Evolutionary conservation across 2,797 vertebrate genomes (phyloP).

Genomic region (Sparus aurata): DNA sequence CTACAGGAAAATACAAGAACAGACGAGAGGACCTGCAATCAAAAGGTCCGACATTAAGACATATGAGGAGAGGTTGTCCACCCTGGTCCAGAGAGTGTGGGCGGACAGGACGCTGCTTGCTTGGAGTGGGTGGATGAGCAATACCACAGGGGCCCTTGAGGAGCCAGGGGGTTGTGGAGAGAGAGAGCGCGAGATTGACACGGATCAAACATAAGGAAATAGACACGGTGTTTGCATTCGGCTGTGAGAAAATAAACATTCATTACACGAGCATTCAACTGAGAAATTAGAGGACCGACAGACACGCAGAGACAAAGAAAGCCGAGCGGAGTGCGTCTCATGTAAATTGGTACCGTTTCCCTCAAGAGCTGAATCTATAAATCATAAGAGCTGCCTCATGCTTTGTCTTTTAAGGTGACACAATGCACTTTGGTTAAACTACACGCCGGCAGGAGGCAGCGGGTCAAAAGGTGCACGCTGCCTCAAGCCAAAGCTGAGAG

Average conservation of each 20-base stretch:
- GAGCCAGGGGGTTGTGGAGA: constrained; percentile 44
- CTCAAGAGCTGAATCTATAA: constrained; percentile 11
- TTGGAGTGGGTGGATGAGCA: constrained; percentile 73
- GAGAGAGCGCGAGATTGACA: constrained; percentile 54
- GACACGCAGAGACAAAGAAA: constrained; percentile 33
- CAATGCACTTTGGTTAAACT: constrained; percentile 19
- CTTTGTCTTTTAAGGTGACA: constrained; percentile 46
- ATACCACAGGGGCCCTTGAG: constrained; percentile 25
- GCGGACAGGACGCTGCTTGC: constrained; percentile 51
- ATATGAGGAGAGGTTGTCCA: constrained; percentile 54
- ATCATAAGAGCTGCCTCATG: constrained; percentile 17
- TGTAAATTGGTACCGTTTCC: constrained; percentile 34
- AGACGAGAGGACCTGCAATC: constrained; percentile 53
- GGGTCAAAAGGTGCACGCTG: constrained; percentile 49
- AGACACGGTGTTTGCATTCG: constrained; percentile 42
- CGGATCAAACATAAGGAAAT: constrained; percentile 63
- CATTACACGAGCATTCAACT: constrained; percentile 39
- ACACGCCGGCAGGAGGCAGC: constrained; percentile 14
- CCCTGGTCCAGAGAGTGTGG: constrained; percentile 56
- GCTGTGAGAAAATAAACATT: constrained; percentile 56
- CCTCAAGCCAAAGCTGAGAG: constrained; percentile 35
- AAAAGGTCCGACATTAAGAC: constrained; percentile 66
- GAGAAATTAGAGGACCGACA: constrained; percentile 53
- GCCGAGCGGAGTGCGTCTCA: constrained; percentile 5
- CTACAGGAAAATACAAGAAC: constrained; percentile 40